phyloP scores from a whole-genome alignment of 1,140 invertebrate genomes.

The Vanessa atalanta region DNA sequence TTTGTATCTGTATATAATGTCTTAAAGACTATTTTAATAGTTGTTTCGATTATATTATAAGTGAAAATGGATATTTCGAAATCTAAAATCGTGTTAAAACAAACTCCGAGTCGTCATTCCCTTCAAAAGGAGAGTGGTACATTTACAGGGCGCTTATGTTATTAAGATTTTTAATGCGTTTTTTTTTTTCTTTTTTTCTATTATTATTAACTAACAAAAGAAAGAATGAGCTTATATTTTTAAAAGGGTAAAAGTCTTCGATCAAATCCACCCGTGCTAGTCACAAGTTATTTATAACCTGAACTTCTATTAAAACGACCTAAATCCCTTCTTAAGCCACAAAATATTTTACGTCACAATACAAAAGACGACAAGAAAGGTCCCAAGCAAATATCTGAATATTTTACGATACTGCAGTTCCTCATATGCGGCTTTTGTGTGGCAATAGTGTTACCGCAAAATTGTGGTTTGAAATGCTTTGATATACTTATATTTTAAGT shows the following conservation, averaged over 20 bases:
- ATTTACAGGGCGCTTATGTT: too few species aligned
- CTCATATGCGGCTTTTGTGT: constrained; percentile 4
- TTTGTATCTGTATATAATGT: too few species aligned
- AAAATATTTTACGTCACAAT: not conserved
- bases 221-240: too few species aligned
- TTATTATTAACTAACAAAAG: too few species aligned
- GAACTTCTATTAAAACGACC: not conserved
- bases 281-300: constrained; percentile 3
- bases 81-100: too few species aligned
- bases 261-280: not conserved
- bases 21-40: too few species aligned
- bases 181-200: too few species aligned
- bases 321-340: not conserved
- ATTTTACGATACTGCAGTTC: constrained; percentile 11
- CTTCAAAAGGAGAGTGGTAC: too few species aligned
- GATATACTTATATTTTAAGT: not conserved
- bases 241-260: not conserved
- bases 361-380: constrained; percentile 5
- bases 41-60: too few species aligned
- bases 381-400: constrained; percentile 20
- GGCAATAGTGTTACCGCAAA: constrained; percentile 11
- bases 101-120: too few species aligned
- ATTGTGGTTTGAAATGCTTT: not conserved
- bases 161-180: too few species aligned
- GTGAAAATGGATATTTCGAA: too few species aligned